Percentiles rank a stretch among this genome's conserved stretches.
phyloP scores from a whole-genome alignment of 2,113 vertebrate species.

The Mesocricetus auratus region DNA sequence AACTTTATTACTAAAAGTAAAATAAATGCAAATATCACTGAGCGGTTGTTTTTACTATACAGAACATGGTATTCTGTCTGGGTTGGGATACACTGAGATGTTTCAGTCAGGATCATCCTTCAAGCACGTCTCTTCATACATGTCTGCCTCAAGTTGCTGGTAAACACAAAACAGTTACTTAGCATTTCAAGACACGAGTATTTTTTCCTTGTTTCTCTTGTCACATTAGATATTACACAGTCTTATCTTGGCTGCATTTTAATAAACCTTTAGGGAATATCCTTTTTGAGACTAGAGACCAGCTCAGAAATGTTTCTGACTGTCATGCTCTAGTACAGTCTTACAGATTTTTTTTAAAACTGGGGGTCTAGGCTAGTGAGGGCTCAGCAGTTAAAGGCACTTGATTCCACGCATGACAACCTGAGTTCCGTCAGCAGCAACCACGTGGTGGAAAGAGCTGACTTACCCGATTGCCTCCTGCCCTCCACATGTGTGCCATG shows the following conservation, averaged over 20 bases:
- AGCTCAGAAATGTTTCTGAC: background rate
- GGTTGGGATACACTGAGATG: constrained; percentile 53
- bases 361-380: background rate
- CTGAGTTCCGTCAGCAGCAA: background rate
- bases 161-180: constrained; percentile 70
- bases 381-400: background rate
- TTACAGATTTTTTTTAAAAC: constrained; percentile 43
- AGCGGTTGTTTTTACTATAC: constrained; percentile 68
- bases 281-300: background rate
- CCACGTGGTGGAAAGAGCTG: background rate
- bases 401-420: background rate
- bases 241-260: constrained; percentile 28
- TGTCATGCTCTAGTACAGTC: background rate
- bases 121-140: constrained; percentile 46
- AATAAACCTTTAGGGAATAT: constrained; percentile 28
- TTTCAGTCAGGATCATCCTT: constrained; percentile 66
- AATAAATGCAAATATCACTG: constrained; percentile 81
- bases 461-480: background rate
- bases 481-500: background rate
- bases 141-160: constrained; percentile 77
- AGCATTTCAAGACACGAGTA: constrained; percentile 7
- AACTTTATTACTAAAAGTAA: constrained; percentile 84
- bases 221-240: background rate
- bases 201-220: background rate
- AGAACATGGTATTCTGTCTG: constrained; percentile 27